These are phyloP conservation scores for Aphis gossypii DNA, from an alignment of 1,140 invertebrate species.

Conservation along the genomic window DNA sequence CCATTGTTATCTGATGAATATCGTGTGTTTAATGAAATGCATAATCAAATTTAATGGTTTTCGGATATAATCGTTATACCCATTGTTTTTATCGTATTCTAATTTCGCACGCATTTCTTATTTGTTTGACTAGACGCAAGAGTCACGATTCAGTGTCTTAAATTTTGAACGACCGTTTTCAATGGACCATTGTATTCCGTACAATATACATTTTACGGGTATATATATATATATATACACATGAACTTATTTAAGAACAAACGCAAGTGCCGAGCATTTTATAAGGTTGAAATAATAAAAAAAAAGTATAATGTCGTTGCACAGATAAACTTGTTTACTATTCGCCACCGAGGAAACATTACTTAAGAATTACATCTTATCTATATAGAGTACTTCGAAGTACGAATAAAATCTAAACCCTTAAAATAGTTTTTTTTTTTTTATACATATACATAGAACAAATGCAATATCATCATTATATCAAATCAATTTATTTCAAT, in stretches of 20 bases:
- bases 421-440: background rate
- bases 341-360: background rate
- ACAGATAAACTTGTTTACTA: constrained; percentile 1
- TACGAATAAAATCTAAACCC: background rate
- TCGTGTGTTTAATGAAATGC: constrained; percentile 38
- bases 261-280: background rate
- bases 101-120: constrained; percentile 24
- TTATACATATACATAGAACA: too few species aligned
- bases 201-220: background rate
- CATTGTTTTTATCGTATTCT: constrained; percentile 55
- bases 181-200: constrained; percentile 56
- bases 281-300: background rate
- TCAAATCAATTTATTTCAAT: background rate
- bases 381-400: background rate
- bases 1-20: constrained; percentile 31
- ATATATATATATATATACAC: background rate
- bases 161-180: constrained; percentile 40
- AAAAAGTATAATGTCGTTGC: constrained; percentile 10
- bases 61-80: constrained; percentile 38
- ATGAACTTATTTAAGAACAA: background rate
- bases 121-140: constrained; percentile 5
- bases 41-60: constrained; percentile 41
- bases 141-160: constrained; percentile 51
- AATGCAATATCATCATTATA: background rate
- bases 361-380: background rate